Evolutionary conservation across 2,113 vertebrate species (phyloP).

Genomic region (Apodemus speciosus): DNA sequence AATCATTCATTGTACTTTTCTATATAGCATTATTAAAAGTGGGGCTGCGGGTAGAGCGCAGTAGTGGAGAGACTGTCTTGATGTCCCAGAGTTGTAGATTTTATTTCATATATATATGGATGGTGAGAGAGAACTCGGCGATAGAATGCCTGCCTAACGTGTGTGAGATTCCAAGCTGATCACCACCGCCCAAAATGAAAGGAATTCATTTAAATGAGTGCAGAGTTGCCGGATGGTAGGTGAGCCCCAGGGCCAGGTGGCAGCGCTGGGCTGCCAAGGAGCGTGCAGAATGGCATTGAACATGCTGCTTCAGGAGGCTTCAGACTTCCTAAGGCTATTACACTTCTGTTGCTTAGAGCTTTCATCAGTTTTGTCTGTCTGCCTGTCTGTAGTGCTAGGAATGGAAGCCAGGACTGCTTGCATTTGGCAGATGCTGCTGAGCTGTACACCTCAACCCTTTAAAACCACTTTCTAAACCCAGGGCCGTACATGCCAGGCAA

Average conservation of each 20-base stretch:
- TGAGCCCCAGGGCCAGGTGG: not conserved
- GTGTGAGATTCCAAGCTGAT: not conserved
- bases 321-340: not conserved
- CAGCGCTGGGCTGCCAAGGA: not conserved
- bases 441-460: not conserved
- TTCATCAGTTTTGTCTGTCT: not conserved
- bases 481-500: not conserved
- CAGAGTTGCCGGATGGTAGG: not conserved
- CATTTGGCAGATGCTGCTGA: not conserved
- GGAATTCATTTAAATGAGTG: not conserved
- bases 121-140: not conserved
- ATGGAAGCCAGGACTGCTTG: not conserved
- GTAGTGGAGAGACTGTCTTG: not conserved
- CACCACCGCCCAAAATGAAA: not conserved
- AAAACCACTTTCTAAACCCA: not conserved
- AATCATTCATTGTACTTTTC: not conserved
- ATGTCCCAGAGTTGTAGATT: not conserved
- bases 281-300: not conserved
- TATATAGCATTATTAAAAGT: conserved; percentile 17
- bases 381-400: not conserved
- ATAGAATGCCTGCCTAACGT: not conserved
- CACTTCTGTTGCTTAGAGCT: not conserved
- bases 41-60: not conserved
- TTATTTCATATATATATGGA: no score
- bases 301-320: not conserved